Conservation (phyloP, 2,888 invertebrate species). For the Tiphia femorata region DNA sequence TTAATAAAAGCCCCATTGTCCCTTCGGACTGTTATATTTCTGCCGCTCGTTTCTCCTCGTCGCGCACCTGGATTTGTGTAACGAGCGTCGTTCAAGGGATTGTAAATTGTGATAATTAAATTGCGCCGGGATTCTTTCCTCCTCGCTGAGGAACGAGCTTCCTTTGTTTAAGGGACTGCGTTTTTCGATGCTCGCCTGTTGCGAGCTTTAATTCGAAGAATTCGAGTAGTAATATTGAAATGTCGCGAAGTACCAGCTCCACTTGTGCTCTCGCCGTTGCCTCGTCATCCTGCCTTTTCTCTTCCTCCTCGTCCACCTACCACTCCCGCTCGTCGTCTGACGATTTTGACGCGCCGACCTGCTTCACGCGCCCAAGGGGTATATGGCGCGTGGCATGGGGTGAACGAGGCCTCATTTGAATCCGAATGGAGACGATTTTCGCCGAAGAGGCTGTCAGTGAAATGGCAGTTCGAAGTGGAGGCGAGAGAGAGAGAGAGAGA, state of each 20-base stretch:
- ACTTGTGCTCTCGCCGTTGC: not conserved
- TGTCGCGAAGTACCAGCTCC: not conserved
- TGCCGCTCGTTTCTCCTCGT: too few species aligned
- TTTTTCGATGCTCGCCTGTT: too few species aligned
- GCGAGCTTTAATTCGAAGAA: too few species aligned
- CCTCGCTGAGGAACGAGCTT: too few species aligned
- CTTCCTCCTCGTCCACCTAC: not conserved
- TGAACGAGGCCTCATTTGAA: conserved; percentile 67
- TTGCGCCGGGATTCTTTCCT: too few species aligned
- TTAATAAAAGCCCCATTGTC: too few species aligned
- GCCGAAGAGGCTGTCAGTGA: conserved; percentile 60
- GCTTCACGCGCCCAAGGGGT: conserved; percentile 49
- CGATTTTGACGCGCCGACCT: conserved; percentile 45
- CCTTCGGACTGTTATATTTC: too few species aligned
- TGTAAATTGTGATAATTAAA: too few species aligned
- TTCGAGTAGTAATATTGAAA: too few species aligned
- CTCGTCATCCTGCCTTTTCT: not conserved
- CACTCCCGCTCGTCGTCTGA: conserved; percentile 18
- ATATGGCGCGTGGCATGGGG: conserved; percentile 61
- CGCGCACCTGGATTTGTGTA: too few species aligned
- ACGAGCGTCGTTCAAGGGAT: too few species aligned
- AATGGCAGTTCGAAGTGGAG: conserved; percentile 47
- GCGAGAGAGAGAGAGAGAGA: conserved; percentile 21
- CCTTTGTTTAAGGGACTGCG: too few species aligned
- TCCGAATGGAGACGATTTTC: conserved; percentile 67